phyloP scores from a whole-genome alignment of 2,113 vertebrate genomes.

The Albula goreensis region DNA sequence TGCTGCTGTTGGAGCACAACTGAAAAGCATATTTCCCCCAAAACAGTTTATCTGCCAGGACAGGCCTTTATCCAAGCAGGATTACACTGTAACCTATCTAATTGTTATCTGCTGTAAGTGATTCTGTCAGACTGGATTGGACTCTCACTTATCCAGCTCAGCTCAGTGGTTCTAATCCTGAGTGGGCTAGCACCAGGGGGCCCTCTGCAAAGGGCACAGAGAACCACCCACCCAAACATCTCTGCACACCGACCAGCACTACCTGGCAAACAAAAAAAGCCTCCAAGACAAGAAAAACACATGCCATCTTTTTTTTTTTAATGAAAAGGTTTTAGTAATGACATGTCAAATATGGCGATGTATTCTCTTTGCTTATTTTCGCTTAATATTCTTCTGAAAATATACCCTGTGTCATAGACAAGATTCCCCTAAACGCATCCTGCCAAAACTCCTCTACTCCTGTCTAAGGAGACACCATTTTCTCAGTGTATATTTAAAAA shows the following conservation, averaged over 20 bases:
- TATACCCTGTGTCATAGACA: too few relatives aligned
- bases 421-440: not conserved
- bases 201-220: not conserved
- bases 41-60: not conserved
- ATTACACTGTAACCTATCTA: not conserved
- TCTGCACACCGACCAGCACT: too few relatives aligned
- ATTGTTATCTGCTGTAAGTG: conserved; percentile 12
- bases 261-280: too few relatives aligned
- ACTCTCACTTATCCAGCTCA: not conserved
- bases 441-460: not conserved
- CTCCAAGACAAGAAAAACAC: too few relatives aligned
- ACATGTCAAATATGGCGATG: too few relatives aligned
- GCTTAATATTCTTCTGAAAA: too few relatives aligned
- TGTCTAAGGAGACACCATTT: not conserved
- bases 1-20: not conserved
- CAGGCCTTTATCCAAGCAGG: not conserved
- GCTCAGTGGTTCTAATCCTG: not conserved
- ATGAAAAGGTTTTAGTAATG: too few relatives aligned
- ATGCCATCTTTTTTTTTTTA: too few relatives aligned
- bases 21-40: not conserved
- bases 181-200: not conserved
- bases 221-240: too few relatives aligned
- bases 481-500: too few relatives aligned
- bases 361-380: too few relatives aligned
- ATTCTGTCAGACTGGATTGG: conserved; percentile 5